Base-by-base conservation (phyloP, 2,797 vertebrate genomes). In the Pipistrellus pygmaeus region DNA sequence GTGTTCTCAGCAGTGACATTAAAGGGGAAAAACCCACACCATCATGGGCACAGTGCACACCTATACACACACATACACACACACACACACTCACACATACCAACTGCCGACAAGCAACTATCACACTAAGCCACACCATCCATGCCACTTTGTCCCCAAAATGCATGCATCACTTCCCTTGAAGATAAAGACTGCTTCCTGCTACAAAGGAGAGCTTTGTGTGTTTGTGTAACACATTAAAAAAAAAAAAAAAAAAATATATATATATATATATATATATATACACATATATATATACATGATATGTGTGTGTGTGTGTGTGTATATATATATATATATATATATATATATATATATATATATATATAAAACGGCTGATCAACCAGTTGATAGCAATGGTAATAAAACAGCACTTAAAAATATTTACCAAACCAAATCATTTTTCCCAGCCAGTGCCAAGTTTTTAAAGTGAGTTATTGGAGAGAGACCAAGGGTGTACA, bases 121-220 rank as follows among this genome's bases (percentile, higher is more conserved):
- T 95, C 60, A 83, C 60, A n/a, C 25, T 23, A 86, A 76, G 85
- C 82, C n/a, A 53, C 18, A 27, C 4, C 41, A 90, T 14, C 11
- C 82, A 25, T 2, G 64, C 12, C 41, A 27, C 62, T 71, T 44
- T 88, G 64, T 23, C 48, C 38, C n/a, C 6, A 71, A 77, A 94
- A 96, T 23, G 64, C 27, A 53, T 55, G 57, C 20, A 48, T 55
- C 62, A 57, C 18, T 53, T 6, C 0, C 90, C 44, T 77, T 62
- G 14, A 55, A 96, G 71, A 96, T 94, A 90, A 92, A 92, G 57
- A 44, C 57, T 8, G 11, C 46, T 94, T 96, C 57, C 53, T 23
- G 25, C n/a, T 1, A 12, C n/a, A 17, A 46, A 93, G 27, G 68
- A 81, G 48, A 87, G 64, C 41, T 68, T 3, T 80, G 27, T 23